A percentile compares a stretch with the other conserved stretches of the same genome.
Evolutionary conservation across 2,797 vertebrate species (phyloP).

Genomic region (Microchirus variegatus): DNA sequence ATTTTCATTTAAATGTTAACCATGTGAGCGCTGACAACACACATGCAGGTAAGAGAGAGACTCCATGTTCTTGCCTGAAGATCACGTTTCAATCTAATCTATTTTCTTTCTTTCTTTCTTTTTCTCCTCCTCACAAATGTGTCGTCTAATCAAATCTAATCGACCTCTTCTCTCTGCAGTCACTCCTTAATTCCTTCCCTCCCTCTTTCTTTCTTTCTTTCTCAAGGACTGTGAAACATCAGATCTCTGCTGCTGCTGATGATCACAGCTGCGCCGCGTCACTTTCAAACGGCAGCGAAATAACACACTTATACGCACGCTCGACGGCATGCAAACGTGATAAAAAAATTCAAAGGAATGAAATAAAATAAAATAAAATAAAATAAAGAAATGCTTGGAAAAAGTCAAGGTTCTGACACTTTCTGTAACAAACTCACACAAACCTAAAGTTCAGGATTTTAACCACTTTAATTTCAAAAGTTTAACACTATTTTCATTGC

Average conservation of each 20-base stretch:
- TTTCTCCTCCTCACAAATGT: conserved; percentile 2
- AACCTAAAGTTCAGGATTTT: not conserved
- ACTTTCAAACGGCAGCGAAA: not conserved
- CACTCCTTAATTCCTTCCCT: no score
- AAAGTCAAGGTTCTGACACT: not conserved
- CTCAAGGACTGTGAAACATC: not conserved
- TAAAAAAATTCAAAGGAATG: not conserved
- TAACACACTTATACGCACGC: not conserved
- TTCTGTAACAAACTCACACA: not conserved
- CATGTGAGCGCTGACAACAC: not conserved
- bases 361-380: not conserved
- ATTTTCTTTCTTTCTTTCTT: not conserved
- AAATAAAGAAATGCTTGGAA: not conserved
- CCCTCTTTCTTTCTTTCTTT: no score
- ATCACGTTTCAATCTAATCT: conserved; percentile 22
- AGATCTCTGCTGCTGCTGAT: conserved; percentile 18
- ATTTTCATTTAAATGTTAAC: not conserved
- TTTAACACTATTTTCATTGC: not conserved
- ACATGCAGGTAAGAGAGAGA: not conserved
- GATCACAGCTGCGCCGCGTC: conserved; percentile 1
- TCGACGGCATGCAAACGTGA: conserved; percentile 2
- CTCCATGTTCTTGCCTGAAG: conserved; percentile 15
- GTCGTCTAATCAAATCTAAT: conserved; percentile 29
- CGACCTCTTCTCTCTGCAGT: conserved; percentile 12
- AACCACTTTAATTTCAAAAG: conserved; percentile 2